phyloP scores from a whole-genome alignment of 2,797 vertebrate species.

The Oreochromis grahami region DNA sequence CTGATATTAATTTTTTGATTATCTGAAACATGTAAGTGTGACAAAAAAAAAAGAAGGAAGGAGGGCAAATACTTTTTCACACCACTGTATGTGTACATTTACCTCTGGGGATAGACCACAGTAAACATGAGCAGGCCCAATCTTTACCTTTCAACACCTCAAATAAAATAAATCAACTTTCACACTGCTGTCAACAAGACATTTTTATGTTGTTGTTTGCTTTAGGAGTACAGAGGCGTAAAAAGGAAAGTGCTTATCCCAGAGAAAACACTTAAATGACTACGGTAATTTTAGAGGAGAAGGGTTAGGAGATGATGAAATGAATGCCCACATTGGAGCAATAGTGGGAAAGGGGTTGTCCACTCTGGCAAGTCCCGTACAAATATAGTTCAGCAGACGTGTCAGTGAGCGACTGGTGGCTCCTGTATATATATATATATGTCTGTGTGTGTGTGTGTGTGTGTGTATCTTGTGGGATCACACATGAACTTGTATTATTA shows the following conservation, averaged over 20 bases:
- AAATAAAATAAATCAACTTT: background rate
- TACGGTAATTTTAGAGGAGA: background rate
- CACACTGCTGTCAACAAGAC: no score
- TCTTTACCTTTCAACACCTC: background rate
- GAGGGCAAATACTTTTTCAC: background rate
- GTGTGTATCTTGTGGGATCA: constrained; percentile 25
- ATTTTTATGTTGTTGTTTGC: background rate
- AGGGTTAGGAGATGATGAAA: background rate
- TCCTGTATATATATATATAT: constrained; percentile 8
- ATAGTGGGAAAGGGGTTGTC: background rate
- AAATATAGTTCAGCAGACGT: constrained; percentile 78
- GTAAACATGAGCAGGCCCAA: background rate
- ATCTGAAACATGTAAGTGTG: background rate
- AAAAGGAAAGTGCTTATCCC: background rate
- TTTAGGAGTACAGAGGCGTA: background rate
- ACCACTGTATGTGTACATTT: background rate
- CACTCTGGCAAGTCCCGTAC: constrained; percentile 67
- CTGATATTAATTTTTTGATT: background rate
- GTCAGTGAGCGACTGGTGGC: constrained; percentile 69
- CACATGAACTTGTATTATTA: constrained; percentile 47
- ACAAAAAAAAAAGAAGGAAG: background rate
- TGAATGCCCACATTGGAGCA: background rate
- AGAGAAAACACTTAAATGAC: background rate
- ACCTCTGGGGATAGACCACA: background rate
- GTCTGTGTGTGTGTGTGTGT: background rate